Evolutionary conservation across 2,888 invertebrate species (phyloP), one percentile per base, ranked within the genome.

Genomic region (Ichneumon xanthorius): DNA sequence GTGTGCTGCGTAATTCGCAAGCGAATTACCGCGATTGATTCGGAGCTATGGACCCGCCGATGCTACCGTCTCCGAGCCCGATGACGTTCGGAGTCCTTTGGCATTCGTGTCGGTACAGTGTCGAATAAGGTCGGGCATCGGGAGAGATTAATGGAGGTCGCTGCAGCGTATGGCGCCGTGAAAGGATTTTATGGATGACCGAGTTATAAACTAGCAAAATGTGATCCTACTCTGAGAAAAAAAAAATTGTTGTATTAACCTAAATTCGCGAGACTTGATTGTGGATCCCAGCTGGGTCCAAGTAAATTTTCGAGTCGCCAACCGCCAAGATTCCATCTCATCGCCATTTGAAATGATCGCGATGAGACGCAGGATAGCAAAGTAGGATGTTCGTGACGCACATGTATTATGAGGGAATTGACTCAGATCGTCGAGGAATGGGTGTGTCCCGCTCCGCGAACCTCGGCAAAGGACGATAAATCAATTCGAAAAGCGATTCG

Each of bases 401-500:
- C 68, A 50, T 67, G 72, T 71, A 76, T 76, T 61, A 76, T 33
- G 40, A 82, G 14, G 40, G 45, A 45, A 85, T 67, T 45, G 82
- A 67, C 61, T 40, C 67, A 55, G 72, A 80, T 80, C 53, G 79
- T 6, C 45, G 70, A 76, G 67, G 65, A 80, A 77, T 77, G 77
- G 86, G 86, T 86, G 88, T 89, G 89, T 89, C 91, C 90, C 83
- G 87, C 67, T 68, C 88, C 86, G 19, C 86, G 88, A 87, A 86
- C 88, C 88, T 88, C 87, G 80, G 14, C 72, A 58, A 85, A 80
- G 86, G 88, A 79, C 89, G 82, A 91, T 92, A 92, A 92, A 92
- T 92, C 92, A 92, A 92, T 92, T 88, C 86, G 81, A 45, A 84
- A 85, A 88, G 86, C 89, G 88, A 91, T 88, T 89, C 88, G 82